Evolutionary conservation across 2,888 invertebrate genomes (phyloP).

Genomic region (Nomada fucata): DNA sequence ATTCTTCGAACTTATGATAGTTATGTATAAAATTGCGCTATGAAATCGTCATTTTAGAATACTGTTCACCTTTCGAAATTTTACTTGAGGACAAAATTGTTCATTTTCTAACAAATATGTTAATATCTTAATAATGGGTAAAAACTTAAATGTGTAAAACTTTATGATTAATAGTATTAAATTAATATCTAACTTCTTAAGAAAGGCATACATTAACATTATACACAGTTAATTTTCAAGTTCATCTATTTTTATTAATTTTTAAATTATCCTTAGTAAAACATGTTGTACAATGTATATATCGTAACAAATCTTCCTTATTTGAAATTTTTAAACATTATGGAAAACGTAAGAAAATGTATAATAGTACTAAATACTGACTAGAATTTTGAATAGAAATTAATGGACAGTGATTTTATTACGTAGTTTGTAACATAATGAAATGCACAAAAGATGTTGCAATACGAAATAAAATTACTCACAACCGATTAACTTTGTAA

Average conservation of each 20-base stretch:
- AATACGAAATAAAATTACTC: background rate
- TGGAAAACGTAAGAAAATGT: background rate
- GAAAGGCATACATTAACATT: background rate
- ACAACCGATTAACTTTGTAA: conserved; percentile 8
- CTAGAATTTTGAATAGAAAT: conserved; percentile 29
- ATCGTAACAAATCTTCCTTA: background rate
- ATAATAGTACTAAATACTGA: conserved; percentile 3
- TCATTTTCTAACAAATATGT: conserved; percentile 2
- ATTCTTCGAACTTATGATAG: background rate
- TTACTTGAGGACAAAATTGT: background rate
- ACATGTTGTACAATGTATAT: conserved; percentile 4
- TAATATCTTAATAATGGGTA: background rate
- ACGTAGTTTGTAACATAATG: background rate
- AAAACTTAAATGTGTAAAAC: background rate
- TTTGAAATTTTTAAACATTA: background rate
- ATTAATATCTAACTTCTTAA: too few relatives aligned
- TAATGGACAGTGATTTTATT: conserved; percentile 8
- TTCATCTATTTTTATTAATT: background rate
- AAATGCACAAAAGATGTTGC: background rate
- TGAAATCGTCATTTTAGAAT: too few relatives aligned
- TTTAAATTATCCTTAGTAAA: background rate
- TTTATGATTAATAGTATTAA: too few relatives aligned
- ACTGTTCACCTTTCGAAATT: background rate
- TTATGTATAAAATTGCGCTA: too few relatives aligned
- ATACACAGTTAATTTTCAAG: background rate